These are phyloP conservation scores for silkworm (Bombyx mori) DNA, from an alignment of 1,140 invertebrate genomes.

Conservation along the genomic window ASM3026992v2 NC_085110.1:6304001-6304500, in stretches of 20 bases:
- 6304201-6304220: too few species aligned
- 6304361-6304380: slow-evolving; percentile 8
- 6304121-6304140: slow-evolving; percentile 25
- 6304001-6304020: slow-evolving; percentile 61
- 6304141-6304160: slow-evolving; percentile 43
- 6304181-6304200: too few species aligned
- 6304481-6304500: slow-evolving; percentile 44
- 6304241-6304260: too few species aligned
- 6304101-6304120: slow-evolving; percentile 27
- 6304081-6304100: slow-evolving; percentile 38
- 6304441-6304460: slow-evolving; percentile 8
- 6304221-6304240: too few species aligned
- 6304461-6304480: slow-evolving; percentile 15
- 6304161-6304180: too few species aligned
- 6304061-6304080: slow-evolving; percentile 37
- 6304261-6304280: too few species aligned
- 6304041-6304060: slow-evolving; percentile 36
- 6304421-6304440: too few species aligned
- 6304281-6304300: too few species aligned
- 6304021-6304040: slow-evolving; percentile 48
- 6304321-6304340: slow-evolving; percentile 10
- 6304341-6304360: slow-evolving; percentile 16
- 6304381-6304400: not conserved
- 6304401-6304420: slow-evolving; percentile 1
- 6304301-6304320: not conserved